phyloP scores from a whole-genome alignment of 2,888 invertebrate species.

The Drosophila austrosaltans region DNA sequence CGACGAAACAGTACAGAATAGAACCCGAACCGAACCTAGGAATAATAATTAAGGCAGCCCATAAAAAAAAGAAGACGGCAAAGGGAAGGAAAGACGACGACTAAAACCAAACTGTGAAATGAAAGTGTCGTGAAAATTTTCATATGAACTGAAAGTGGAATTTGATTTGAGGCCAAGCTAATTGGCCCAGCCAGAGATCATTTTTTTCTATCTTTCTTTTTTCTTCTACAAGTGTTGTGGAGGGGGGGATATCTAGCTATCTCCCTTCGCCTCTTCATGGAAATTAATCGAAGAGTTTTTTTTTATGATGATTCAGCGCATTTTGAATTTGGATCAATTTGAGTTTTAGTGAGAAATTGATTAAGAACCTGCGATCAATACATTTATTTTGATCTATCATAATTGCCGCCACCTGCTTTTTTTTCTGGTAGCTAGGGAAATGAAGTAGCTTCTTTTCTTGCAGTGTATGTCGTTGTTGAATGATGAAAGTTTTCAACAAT shows the following conservation, averaged over 20 bases:
- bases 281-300: constrained; percentile 2
- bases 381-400: neutral
- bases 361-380: constrained; percentile 2
- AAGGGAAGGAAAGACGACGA: neutral
- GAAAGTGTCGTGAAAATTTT: constrained; percentile 17
- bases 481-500: no score
- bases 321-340: constrained; percentile 7
- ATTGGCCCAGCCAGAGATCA: constrained; percentile 15
- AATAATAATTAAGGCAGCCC: constrained; percentile 45
- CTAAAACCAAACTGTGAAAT: constrained; percentile 9
- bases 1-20: neutral
- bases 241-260: neutral
- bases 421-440: no score
- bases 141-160: constrained; percentile 12
- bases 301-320: constrained; percentile 4
- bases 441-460: no score
- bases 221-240: no score
- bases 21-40: neutral
- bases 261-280: neutral
- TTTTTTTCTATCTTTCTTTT: neutral
- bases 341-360: neutral
- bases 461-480: no score
- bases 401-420: neutral
- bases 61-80: constrained; percentile 2
- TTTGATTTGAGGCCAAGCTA: constrained; percentile 22